Conservation (phyloP, 1,140 invertebrate species). For the Drosophila seguyi region DNA sequence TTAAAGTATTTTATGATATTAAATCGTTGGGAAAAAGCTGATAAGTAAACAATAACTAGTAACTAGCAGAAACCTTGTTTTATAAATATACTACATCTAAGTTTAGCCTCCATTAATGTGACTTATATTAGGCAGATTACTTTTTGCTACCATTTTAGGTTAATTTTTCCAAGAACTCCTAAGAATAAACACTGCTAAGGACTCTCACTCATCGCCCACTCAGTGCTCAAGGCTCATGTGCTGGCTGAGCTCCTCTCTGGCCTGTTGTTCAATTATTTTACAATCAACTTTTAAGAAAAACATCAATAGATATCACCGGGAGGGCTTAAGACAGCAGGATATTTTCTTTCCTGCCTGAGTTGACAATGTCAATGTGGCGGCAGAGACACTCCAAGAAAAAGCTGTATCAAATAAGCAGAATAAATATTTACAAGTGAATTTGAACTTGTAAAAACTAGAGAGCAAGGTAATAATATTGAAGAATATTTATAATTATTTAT, state of each 20-base stretch:
- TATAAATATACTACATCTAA: background rate
- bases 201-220: background rate
- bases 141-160: background rate
- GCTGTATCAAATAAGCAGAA: too few species aligned
- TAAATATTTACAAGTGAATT: background rate
- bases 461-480: background rate
- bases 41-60: background rate
- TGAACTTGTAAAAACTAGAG: too few species aligned
- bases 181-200: background rate
- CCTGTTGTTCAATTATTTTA: conserved; percentile 57
- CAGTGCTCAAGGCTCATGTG: conserved; percentile 3
- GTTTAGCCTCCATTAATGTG: rapidly evolving
- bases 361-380: conserved; percentile 34
- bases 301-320: conserved; percentile 52
- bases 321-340: conserved; percentile 23
- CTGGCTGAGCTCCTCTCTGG: conserved; percentile 1
- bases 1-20: background rate
- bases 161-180: background rate
- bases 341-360: background rate
- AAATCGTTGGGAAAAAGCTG: background rate
- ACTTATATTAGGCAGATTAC: background rate
- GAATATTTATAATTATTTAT: background rate
- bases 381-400: background rate
- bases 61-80: background rate
- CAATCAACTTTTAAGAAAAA: conserved; percentile 54